Base-by-base conservation (phyloP, 2,113 vertebrate genomes). In the Vicugna pacos region DNA sequence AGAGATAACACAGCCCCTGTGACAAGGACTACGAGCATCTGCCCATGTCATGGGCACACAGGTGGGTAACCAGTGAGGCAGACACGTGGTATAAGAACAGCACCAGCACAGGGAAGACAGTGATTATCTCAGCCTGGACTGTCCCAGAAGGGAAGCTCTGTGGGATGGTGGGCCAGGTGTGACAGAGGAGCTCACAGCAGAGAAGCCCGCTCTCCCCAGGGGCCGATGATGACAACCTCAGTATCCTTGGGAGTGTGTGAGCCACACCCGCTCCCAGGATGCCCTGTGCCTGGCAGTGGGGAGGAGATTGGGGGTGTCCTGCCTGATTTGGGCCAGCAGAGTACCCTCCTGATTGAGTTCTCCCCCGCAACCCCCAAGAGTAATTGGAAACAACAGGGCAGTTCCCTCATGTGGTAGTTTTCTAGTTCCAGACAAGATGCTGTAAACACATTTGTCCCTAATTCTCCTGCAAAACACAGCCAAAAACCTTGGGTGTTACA, bases 61-160 rank as follows among this genome's bases (percentile, higher is more conserved):
- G 13, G 6, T 6, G 10, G 7, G 17, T 19, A 19, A 89, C 48
- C 6, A 64, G 13, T 24, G 24, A 62, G 32, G 48, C 4, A 60
- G 42, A 35, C 22, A 2, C 22, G 3, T 0, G 26, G 12, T 2
- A 6, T 13, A 65, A n/a, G 15, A 3, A 64, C 11, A 46, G 26
- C 42, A 54, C 7, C 8, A 32, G 50, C 4, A 28, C 4, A 50
- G 56, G 15, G 52, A 12, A 50, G 6, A n/a, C 38, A 42, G 60
- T 22, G 69, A 65, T 16, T 46, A 22, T 56, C 46, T 67, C 10
- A 42, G 19, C 42, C 24, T 12, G 8, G 77, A 35, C 28, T n/a
- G 6, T 26, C 46, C 52, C 22, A 60, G 81, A 42, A 48, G 3
- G 10, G 16, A 28, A n/a, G 1, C 10, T 9, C 52, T 2, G 5